Percentiles rank a stretch among this genome's conserved stretches.
Evolutionary conservation across 2,797 vertebrate species (phyloP).

Genomic region (Eulemur albifrons): DNA sequence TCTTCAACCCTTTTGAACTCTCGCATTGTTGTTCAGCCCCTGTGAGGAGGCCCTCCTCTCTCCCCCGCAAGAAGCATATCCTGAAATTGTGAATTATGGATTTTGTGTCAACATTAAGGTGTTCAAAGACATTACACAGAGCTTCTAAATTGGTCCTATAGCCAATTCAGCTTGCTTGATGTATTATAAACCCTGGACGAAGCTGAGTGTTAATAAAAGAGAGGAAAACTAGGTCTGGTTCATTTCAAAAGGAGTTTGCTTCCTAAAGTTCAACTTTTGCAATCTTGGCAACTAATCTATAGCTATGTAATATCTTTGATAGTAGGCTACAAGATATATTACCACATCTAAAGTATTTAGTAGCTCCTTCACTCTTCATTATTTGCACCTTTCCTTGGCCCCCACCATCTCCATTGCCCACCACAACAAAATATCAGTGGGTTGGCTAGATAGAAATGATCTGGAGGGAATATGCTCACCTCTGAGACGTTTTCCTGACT

Average conservation of each 20-base stretch:
- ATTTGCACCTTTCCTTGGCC: neutral
- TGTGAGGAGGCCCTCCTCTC: slow-evolving; percentile 12
- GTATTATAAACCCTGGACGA: slow-evolving; percentile 29
- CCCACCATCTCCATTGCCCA: neutral
- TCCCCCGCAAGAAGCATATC: slow-evolving; percentile 60
- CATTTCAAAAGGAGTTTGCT: slow-evolving; percentile 59
- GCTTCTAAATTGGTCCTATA: slow-evolving; percentile 53
- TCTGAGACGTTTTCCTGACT: neutral
- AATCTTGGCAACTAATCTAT: slow-evolving; percentile 16
- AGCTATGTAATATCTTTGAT: neutral
- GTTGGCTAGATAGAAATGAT: neutral
- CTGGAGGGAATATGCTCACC: neutral
- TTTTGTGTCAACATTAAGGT: slow-evolving; percentile 62
- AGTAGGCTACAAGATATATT: neutral
- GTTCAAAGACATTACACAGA: slow-evolving; percentile 66
- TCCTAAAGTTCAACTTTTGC: slow-evolving; percentile 43
- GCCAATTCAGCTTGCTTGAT: slow-evolving; percentile 37
- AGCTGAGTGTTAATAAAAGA: slow-evolving; percentile 14
- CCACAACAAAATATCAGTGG: neutral
- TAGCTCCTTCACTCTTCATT: neutral
- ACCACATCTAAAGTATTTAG: neutral
- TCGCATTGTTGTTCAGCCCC: slow-evolving; percentile 53
- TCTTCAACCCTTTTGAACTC: slow-evolving; percentile 76
- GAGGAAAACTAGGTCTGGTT: slow-evolving; percentile 48
- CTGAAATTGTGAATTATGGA: slow-evolving; percentile 73